Percentiles rank a stretch among this genome's conserved stretches.
phyloP scores from a whole-genome alignment of 2,113 vertebrate genomes.

The Strix aluco region DNA sequence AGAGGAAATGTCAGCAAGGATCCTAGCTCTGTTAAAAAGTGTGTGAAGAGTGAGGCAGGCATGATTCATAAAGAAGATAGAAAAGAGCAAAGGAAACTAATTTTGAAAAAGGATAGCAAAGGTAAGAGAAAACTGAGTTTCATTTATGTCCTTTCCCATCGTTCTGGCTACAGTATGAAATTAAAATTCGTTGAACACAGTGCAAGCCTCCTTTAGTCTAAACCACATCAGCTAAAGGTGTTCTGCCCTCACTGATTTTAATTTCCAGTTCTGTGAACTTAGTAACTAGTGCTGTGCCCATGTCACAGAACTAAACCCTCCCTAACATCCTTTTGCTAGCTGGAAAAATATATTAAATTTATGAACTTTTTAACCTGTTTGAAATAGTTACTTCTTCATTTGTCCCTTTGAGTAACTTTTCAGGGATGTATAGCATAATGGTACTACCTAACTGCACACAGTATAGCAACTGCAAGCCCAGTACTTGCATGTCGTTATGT shows the following conservation, averaged over 20 bases:
- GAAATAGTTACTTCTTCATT: neutral
- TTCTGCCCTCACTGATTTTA: neutral
- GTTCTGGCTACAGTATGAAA: neutral
- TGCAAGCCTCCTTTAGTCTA: neutral
- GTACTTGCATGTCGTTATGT: neutral
- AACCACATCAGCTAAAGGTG: neutral
- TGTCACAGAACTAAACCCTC: neutral
- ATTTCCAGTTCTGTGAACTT: neutral
- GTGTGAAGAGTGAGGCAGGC: neutral
- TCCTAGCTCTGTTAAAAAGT: conserved; percentile 24
- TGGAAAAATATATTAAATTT: neutral
- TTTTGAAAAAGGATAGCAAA: conserved; percentile 71
- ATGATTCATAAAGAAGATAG: conserved; percentile 58
- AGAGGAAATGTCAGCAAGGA: conserved; percentile 44
- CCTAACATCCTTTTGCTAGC: neutral
- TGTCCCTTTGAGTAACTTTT: neutral
- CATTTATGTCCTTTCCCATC: neutral
- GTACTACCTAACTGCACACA: neutral
- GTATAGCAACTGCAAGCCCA: neutral
- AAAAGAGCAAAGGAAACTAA: conserved; percentile 72
- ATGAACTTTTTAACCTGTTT: neutral
- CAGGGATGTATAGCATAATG: neutral
- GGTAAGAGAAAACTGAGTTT: conserved; percentile 67
- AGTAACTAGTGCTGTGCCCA: neutral
- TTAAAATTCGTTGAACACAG: neutral